Evolutionary conservation across 1,140 invertebrate species (phyloP), one percentile per base, ranked within the genome.

Genomic region (Papilio helenus): DNA sequence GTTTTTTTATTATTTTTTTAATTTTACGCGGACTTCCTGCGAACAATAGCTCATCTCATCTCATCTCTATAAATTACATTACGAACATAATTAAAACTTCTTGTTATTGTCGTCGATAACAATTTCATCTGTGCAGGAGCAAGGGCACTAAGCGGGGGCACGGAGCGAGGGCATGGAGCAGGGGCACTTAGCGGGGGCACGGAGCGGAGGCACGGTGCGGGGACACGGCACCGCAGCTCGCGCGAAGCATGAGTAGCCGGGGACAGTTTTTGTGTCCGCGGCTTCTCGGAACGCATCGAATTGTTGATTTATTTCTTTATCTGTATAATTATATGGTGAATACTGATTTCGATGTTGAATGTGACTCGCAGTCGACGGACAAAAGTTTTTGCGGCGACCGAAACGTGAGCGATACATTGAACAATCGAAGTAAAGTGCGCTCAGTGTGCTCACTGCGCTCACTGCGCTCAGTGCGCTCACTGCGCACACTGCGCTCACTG

Each of bases 291-390:
- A 29, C 55, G 55, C 55, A 10, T 29, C 58, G 58, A 65, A 65
- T 65, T 26, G 58, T 65, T 65, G 58, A 29, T 65, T 65, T 26
- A 65, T 26, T 65, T 65, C 58, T 65, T 65, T 26, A 65, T 65
- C 58, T 26, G 58, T 65, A 65, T 65, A 65, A 65, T 65, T 65
- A 65, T 9, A 23, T 61, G 2, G 51, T 55, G 51, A 55, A 55
- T 55, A 55, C 51, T 55, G 51, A 55, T 18, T 55, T 20, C 1
- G 3, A 58, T 58, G 55, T 9, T 20, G 55, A 58, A 58, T 23
- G 55, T 23, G n/a, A 23, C 10, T 46, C 44, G 44, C n/a, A 58
- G 55, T 58, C 55, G 55, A 20, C 51, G 18, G 18, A n/a, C 55
- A 20, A 58, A 7, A 20, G 55, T 58, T 58, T 58, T 58, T 58